phyloP scores from a whole-genome alignment of 2,797 vertebrate species.

The Lophotriccus pileatus region DNA sequence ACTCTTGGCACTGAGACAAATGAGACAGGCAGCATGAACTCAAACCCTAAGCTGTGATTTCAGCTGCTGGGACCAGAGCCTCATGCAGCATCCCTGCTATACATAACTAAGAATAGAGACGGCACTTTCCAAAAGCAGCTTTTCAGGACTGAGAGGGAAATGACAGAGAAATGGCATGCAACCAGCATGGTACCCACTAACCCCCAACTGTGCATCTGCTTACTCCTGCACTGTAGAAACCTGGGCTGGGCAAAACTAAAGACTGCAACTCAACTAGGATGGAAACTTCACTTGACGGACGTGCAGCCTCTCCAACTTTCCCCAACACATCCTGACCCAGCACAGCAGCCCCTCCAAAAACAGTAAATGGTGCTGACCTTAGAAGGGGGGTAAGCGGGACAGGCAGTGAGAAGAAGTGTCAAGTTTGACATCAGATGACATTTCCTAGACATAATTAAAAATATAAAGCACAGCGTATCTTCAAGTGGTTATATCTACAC shows the following conservation, averaged over 20 bases:
- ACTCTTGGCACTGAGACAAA: neutral
- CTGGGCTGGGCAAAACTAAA: neutral
- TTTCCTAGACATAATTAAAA: neutral
- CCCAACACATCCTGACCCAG: rapidly evolving
- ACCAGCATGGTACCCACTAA: neutral
- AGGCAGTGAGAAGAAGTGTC: neutral
- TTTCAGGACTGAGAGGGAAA: neutral
- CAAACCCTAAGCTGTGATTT: neutral
- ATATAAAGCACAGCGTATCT: neutral
- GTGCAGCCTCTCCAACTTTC: rapidly evolving
- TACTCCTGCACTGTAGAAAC: neutral
- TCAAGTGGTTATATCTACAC: neutral
- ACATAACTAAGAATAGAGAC: rapidly evolving
- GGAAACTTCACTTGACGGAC: rapidly evolving
- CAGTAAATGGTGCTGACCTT: neutral
- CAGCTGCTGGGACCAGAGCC: neutral
- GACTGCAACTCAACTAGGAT: neutral
- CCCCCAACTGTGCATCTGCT: neutral
- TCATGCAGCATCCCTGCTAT: neutral
- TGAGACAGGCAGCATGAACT: neutral
- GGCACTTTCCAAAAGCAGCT: neutral
- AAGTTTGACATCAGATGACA: neutral
- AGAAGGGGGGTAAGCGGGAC: neutral
- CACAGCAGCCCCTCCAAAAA: neutral
- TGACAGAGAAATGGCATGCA: rapidly evolving